Conservation (phyloP, 2,113 vertebrate species). For the Microcebus ravelobensis region DNA sequence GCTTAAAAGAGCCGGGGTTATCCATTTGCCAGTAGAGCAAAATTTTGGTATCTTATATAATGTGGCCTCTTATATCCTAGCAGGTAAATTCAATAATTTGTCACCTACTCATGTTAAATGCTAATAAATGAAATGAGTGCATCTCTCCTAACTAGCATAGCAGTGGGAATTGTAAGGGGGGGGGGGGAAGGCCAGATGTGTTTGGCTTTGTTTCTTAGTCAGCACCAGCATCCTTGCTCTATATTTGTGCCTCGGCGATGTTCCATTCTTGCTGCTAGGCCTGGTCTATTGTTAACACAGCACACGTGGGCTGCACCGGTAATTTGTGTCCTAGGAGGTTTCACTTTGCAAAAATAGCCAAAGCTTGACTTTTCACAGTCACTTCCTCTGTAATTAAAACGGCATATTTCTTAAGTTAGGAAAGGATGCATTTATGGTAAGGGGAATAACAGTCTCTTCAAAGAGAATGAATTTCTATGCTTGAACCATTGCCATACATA, state of each 20-base stretch:
- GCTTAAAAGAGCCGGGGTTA: constrained; percentile 1
- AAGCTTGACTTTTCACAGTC: constrained; percentile 61
- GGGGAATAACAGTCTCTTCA: constrained; percentile 16
- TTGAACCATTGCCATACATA: constrained; percentile 44
- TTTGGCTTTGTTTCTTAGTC: constrained; percentile 56
- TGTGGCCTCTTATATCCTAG: not conserved
- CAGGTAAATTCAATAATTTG: not conserved
- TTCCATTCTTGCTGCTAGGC: constrained; percentile 1
- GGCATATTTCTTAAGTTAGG: constrained; percentile 64
- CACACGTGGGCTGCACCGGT: not conserved
- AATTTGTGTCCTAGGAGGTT: constrained; percentile 66
- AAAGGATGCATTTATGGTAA: constrained; percentile 54
- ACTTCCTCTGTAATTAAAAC: constrained; percentile 72
- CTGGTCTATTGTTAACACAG: constrained; percentile 66
- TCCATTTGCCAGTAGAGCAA: not conserved
- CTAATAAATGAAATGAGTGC: constrained; percentile 14
- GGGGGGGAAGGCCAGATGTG: not conserved
- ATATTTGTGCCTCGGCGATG: constrained; percentile 18
- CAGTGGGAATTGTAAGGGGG: constrained; percentile 18
- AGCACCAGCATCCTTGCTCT: constrained; percentile 9
- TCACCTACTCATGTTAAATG: constrained; percentile 44
- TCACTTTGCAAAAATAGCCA: constrained; percentile 68
- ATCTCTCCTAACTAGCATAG: not conserved
- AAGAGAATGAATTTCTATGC: constrained; percentile 29
- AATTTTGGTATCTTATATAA: constrained; percentile 18